Evolutionary conservation across 2,113 vertebrate genomes (phyloP).

Genomic region (Macquaria australasica): DNA sequence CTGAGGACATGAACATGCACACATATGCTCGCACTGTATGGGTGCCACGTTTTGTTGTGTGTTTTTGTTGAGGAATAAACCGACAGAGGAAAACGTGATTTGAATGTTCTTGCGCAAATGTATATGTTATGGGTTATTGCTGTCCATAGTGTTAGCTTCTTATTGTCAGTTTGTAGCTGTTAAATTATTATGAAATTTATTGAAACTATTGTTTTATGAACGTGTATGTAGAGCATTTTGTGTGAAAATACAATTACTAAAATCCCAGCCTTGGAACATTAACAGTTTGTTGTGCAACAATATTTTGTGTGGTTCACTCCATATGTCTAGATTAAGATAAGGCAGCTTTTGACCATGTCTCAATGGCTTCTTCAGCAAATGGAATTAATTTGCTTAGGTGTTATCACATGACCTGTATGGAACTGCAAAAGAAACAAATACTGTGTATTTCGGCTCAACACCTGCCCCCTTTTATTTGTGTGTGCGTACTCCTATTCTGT

Average conservation of each 20-base stretch:
- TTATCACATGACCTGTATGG: neutral
- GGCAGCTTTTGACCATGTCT: no score
- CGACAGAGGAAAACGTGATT: neutral
- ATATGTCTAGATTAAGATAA: no score
- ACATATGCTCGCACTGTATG: neutral
- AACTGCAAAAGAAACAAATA: no score
- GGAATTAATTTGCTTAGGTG: neutral
- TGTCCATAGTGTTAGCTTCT: neutral
- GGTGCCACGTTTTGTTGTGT: neutral
- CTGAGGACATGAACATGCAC: constrained; percentile 4
- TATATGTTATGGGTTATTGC: neutral
- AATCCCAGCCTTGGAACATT: neutral
- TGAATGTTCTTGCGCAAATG: neutral
- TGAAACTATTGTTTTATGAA: neutral
- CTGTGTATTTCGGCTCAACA: no score
- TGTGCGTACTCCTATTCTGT: no score
- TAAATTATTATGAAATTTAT: neutral
- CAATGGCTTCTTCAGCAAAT: no score
- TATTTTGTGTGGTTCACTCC: no score
- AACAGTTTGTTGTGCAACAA: neutral
- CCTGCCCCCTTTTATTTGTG: no score
- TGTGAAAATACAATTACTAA: neutral
- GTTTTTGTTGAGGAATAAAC: neutral
- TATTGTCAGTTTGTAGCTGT: neutral
- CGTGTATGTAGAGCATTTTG: neutral